phyloP scores from a whole-genome alignment of 1,140 invertebrate genomes.

The Drosophila orosa region DNA sequence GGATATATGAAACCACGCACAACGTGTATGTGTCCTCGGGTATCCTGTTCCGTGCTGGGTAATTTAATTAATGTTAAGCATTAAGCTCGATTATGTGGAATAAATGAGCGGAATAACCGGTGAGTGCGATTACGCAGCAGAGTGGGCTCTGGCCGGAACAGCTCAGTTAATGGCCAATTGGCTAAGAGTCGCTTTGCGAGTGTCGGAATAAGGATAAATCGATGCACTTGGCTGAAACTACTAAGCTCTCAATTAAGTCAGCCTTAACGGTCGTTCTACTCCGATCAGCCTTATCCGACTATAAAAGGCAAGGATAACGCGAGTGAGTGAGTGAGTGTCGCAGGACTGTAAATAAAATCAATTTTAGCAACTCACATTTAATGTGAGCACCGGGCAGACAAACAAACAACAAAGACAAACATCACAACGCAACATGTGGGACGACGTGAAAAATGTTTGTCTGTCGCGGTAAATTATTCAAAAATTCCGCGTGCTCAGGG shows the following conservation, averaged over 20 bases:
- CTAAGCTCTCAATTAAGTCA: not conserved
- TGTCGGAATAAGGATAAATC: constrained; percentile 12
- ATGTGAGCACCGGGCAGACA: constrained; percentile 30
- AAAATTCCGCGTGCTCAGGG: constrained; percentile 21
- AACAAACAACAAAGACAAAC: constrained; percentile 29
- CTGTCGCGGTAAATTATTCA: constrained; percentile 25
- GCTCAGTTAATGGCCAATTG: constrained; percentile 25
- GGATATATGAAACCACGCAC: no score
- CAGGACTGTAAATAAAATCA: constrained; percentile 19
- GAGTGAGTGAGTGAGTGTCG: not conserved
- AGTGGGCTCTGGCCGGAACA: constrained; percentile 6
- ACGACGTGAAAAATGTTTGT: constrained; percentile 21
- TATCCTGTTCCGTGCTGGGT: constrained; percentile 15
- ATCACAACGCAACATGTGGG: constrained; percentile 32
- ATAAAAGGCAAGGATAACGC: not conserved
- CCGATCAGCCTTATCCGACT: not conserved
- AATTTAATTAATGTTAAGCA: constrained; percentile 70
- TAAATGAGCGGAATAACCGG: constrained; percentile 18
- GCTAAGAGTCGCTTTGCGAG: constrained; percentile 11
- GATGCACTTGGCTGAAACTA: constrained; percentile 6
- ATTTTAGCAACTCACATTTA: constrained; percentile 23
- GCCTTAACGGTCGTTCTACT: not conserved
- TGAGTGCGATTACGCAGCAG: constrained; percentile 20
- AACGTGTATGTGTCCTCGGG: not conserved
- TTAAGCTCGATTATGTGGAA: constrained; percentile 56